Evolutionary conservation across 2,888 invertebrate genomes (phyloP).

Genomic region (Tipula unca): DNA sequence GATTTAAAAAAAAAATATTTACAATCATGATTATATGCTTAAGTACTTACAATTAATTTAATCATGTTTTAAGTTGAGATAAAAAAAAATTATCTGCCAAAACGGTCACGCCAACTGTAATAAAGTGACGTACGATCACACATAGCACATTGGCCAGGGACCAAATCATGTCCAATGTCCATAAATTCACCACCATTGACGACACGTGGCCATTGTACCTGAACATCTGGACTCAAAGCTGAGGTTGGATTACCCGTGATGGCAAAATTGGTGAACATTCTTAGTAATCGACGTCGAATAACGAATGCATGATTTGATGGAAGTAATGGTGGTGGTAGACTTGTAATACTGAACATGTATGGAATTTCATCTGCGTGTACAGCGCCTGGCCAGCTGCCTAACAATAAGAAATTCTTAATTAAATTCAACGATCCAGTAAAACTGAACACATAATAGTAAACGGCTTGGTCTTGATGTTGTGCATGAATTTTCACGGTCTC

Average conservation of each 20-base stretch:
- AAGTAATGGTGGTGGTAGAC: conserved; percentile 31
- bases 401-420: conserved; percentile 19
- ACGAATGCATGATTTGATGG: conserved; percentile 39
- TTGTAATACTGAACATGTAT: conserved; percentile 38
- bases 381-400: conserved; percentile 28
- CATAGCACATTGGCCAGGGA: conserved; percentile 43
- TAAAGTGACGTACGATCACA: conserved; percentile 36
- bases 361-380: conserved; percentile 43
- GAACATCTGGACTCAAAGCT: background rate
- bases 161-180: conserved; percentile 42
- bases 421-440: conserved; percentile 24
- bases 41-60: too few species aligned
- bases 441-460: conserved; percentile 23
- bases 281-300: conserved; percentile 40
- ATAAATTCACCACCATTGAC: conserved; percentile 41
- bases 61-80: too few species aligned
- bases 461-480: conserved; percentile 20
- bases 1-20: too few species aligned
- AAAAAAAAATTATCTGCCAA: background rate
- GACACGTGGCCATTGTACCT: conserved; percentile 41
- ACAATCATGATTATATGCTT: too few species aligned
- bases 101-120: background rate
- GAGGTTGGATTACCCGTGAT: conserved; percentile 35
- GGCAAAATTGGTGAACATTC: conserved; percentile 48
- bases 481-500: conserved; percentile 21